Conservation (phyloP, 1,140 invertebrate genomes). For the Heliconius melpomene region DNA sequence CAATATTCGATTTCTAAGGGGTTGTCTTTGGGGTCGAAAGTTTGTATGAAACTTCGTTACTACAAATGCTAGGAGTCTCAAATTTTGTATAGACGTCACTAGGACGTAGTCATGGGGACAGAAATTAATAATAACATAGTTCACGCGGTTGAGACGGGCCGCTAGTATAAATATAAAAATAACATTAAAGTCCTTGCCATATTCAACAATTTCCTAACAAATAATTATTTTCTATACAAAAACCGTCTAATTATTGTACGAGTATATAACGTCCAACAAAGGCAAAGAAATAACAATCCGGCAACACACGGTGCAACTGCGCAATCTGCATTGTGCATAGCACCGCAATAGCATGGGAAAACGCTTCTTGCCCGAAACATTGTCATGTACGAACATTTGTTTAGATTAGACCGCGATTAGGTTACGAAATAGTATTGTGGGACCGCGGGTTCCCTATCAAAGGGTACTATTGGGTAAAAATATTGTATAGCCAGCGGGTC, state of each 20-base stretch:
- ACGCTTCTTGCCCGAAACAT: conserved; percentile 23
- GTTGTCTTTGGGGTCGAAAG: too few relatives aligned
- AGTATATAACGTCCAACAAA: conserved; percentile 25
- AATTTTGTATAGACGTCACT: too few relatives aligned
- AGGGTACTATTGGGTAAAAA: neutral
- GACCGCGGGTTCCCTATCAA: neutral
- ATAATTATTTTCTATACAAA: conserved; percentile 14
- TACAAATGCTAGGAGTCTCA: too few relatives aligned
- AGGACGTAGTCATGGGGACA: too few relatives aligned
- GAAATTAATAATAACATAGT: too few relatives aligned
- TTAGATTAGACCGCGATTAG: conserved; percentile 29
- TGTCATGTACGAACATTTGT: conserved; percentile 32
- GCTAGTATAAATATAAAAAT: too few relatives aligned
- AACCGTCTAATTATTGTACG: conserved; percentile 19
- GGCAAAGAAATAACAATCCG: conserved; percentile 25
- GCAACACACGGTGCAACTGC: conserved; percentile 26
- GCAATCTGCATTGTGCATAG: conserved; percentile 27
- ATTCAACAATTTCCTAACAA: conserved; percentile 25
- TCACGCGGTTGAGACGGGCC: too few relatives aligned
- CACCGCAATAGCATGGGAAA: conserved; percentile 28
- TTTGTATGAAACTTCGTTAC: too few relatives aligned
- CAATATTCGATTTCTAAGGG: too few relatives aligned
- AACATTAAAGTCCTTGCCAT: neutral
- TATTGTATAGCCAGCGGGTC: neutral
- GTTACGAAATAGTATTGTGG: conserved; percentile 24